A percentile compares a stretch with the other conserved stretches of the same genome.
Evolutionary conservation across 2,797 vertebrate genomes (phyloP).

Genomic region (Esox lucius): DNA sequence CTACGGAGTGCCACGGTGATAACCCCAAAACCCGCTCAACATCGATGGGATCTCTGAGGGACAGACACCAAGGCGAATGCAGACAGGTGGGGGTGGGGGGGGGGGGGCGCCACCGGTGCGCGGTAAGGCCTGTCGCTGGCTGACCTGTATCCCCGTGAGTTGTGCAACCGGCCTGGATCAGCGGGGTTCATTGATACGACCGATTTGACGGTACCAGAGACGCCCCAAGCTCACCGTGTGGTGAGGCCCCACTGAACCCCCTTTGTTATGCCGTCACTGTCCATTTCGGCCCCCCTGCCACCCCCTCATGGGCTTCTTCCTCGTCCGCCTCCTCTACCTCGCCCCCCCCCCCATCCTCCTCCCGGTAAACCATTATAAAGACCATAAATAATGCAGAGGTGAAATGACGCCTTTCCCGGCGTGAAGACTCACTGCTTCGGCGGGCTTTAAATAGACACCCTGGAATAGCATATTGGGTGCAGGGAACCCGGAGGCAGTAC

Average conservation of each 20-base stretch:
- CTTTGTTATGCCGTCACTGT: slow-evolving; percentile 46
- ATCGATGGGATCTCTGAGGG: neutral
- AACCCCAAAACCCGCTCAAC: neutral
- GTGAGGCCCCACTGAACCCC: slow-evolving; percentile 42
- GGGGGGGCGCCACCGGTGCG: no score
- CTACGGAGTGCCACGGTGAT: no score
- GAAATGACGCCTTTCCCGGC: slow-evolving; percentile 71
- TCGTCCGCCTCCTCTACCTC: neutral
- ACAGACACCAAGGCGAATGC: neutral
- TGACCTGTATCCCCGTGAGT: no score
- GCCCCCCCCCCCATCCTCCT: slow-evolving; percentile 49
- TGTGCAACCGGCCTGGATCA: neutral
- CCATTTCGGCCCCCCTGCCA: slow-evolving; percentile 4
- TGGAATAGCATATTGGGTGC: slow-evolving; percentile 68
- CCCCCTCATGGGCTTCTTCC: slow-evolving; percentile 28
- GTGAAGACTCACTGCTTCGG: slow-evolving; percentile 74
- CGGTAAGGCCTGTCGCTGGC: no score
- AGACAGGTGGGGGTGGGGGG: no score
- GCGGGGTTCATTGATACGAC: slow-evolving; percentile 53
- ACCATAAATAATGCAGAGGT: slow-evolving; percentile 83
- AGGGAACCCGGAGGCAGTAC: slow-evolving; percentile 58
- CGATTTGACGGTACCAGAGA: slow-evolving; percentile 55
- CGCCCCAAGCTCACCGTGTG: slow-evolving; percentile 39
- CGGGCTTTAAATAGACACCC: slow-evolving; percentile 77
- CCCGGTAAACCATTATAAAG: slow-evolving; percentile 65